Evolutionary conservation across 2,113 vertebrate genomes (phyloP).

Genomic region (Actenoides hombroni): DNA sequence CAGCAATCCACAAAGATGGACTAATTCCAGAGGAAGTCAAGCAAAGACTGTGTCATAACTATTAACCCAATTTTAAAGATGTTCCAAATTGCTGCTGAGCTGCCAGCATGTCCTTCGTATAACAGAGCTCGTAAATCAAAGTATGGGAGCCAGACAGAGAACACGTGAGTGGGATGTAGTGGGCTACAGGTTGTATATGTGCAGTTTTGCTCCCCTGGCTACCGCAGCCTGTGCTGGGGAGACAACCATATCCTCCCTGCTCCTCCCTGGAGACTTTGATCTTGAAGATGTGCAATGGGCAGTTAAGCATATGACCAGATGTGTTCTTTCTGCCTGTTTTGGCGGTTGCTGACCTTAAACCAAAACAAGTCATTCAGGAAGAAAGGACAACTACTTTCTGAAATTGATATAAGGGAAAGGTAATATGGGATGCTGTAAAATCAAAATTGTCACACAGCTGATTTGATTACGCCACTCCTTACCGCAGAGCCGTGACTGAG

Average conservation of each 20-base stretch:
- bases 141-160: background rate
- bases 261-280: background rate
- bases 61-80: constrained; percentile 31
- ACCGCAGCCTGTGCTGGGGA: background rate
- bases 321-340: background rate
- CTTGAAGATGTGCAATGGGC: background rate
- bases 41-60: constrained; percentile 2
- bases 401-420: background rate
- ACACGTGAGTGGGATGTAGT: background rate
- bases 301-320: background rate
- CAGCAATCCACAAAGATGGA: constrained; percentile 56
- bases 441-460: background rate
- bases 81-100: background rate
- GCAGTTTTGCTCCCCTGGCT: background rate
- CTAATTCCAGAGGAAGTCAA: constrained; percentile 62
- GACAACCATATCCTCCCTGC: background rate
- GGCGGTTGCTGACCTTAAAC: background rate
- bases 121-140: accelerated
- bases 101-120: background rate
- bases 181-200: background rate
- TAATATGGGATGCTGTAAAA: background rate
- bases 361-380: background rate
- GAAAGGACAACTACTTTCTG: background rate
- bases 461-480: background rate
- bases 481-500: background rate